Base-by-base conservation (phyloP, 2,888 invertebrate genomes). In the Pyrgus malvae region DNA sequence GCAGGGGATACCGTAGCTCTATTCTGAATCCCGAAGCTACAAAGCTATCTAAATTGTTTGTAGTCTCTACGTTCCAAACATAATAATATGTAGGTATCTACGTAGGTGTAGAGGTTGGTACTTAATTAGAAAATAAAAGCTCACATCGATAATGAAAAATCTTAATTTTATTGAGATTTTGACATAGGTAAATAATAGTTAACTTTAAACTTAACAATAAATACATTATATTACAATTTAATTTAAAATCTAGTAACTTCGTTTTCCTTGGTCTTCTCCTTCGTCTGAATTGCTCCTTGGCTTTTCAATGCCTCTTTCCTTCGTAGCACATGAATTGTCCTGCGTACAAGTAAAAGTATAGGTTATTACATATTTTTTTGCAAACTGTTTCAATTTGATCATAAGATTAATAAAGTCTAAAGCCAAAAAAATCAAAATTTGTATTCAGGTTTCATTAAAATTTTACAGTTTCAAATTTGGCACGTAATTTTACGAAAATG, bases 81-180 rank as follows among this genome's bases (percentile, higher is more conserved):
- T 21, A 3, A 21, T 21, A 6, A 21, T 21, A 21, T 21, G 21
- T 6, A 3, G 21, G 3, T 6, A 21, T 6, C 21, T 21, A 21
- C 21, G 3, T 6, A 21, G n/a, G n/a, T 21, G 3, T 31, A 14
- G 2, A 33, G 7, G 2, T 9, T n/a, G n/a, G n/a, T n/a, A n/a
- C n/a, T n/a, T 16, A 16, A 16, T 16, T 8, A 4, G 4, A 16
- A 45, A 49, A 45, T 23, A 3, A 53, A 55, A 58, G 16, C 45
- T 23, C 35, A n/a, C n/a, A 23, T 23, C 49, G 53, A 48, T 59
- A 27, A 70, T 75, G 83, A 85, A 60, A 85, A 86, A 81, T 61
- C 80, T 83, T 83, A 82, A 60, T 67, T 86, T 87, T 85, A 87
- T 84, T 87, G 83, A 86, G 83, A 87, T 83, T 85, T 84, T 81